Base-by-base conservation (phyloP, 2,888 invertebrate species). In the Cantharis lateralis region DNA sequence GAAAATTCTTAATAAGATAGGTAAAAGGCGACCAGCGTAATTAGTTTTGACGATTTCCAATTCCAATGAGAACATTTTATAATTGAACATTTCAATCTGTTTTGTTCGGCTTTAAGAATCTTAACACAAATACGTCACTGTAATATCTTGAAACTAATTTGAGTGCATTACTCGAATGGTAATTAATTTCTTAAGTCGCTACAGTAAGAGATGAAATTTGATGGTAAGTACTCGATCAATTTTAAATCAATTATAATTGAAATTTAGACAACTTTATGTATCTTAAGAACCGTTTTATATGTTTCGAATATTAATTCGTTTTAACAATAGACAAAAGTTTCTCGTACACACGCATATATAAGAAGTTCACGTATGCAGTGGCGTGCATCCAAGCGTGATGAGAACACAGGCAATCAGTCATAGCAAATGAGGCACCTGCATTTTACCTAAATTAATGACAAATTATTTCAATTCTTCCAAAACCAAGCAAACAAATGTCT, bases 371-470 rank as follows among this genome's bases (percentile, higher is more conserved):
- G 76, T 71, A 71, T 61, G 72, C 80, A 77, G 79, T 78, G 79
- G 79, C 80, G 82, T 78, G 82, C 76, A 81, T 78, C 82, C 76
- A 78, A 78, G 79, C 80, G 81, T 82, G 81, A 78, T 80, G 82
- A 80, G 81, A 82, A 82, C 82, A 82, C 80, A 81, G 80, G 80
- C 80, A 82, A 81, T 80, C 80, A 81, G 80, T 81, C 82, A 81
- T 81, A 78, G 78, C 80, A 80, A 82, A 81, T 78, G 82, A 81
- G 80, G 75, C 81, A 80, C 79, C 79, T 79, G 79, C 77, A 78
- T 76, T 77, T 78, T 78, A 78, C 76, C 74, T 72, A 78, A 78
- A 76, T 78, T 78, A 78, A 76, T 74, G 74, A 78, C 78, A 76
- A 78, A 78, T 78, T 78, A 78, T 78, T 77, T 62, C 62, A 68